A percentile compares a stretch with the other conserved stretches of the same genome.
Evolutionary conservation across 2,888 invertebrate genomes (phyloP).

Genomic region (Drosophila lacicola): DNA sequence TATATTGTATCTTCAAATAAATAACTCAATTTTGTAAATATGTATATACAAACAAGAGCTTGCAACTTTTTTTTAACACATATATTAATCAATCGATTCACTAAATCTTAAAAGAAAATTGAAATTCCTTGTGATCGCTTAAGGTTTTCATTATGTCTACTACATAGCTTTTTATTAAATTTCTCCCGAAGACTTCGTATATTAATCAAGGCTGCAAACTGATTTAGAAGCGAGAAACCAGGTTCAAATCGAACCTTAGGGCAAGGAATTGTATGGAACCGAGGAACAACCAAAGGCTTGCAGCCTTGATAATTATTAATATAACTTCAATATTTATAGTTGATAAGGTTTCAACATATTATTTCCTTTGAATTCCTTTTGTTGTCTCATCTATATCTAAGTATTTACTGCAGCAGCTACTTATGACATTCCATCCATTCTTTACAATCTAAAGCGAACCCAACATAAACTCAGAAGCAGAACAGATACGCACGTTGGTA

Average conservation of each 20-base stretch:
- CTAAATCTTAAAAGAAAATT: background rate
- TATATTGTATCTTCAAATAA: background rate
- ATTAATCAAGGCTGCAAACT: too few relatives aligned
- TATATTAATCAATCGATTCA: background rate
- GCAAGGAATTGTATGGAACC: too few relatives aligned
- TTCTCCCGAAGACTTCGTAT: background rate
- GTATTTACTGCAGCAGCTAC: slow-evolving; percentile 27
- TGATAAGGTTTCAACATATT: slow-evolving; percentile 9
- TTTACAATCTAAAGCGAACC: slow-evolving; percentile 28
- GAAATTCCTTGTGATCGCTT: background rate
- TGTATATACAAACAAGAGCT: background rate
- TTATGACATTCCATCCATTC: background rate
- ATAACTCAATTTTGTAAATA: slow-evolving; percentile 10
- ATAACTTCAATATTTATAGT: background rate
- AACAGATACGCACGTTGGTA: slow-evolving; percentile 16
- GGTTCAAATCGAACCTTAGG: too few relatives aligned
- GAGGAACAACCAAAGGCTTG: too few relatives aligned
- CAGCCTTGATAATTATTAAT: background rate
- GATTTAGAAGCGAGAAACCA: too few relatives aligned
- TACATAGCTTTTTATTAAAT: background rate
- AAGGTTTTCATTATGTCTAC: too few relatives aligned
- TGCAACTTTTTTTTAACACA: background rate
- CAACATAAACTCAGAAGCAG: slow-evolving; percentile 40
- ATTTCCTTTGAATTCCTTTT: slow-evolving; percentile 7
- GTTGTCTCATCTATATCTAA: slow-evolving; percentile 10